Base-by-base conservation (phyloP, 2,113 vertebrate genomes). In the Hyaena hyaena region DNA sequence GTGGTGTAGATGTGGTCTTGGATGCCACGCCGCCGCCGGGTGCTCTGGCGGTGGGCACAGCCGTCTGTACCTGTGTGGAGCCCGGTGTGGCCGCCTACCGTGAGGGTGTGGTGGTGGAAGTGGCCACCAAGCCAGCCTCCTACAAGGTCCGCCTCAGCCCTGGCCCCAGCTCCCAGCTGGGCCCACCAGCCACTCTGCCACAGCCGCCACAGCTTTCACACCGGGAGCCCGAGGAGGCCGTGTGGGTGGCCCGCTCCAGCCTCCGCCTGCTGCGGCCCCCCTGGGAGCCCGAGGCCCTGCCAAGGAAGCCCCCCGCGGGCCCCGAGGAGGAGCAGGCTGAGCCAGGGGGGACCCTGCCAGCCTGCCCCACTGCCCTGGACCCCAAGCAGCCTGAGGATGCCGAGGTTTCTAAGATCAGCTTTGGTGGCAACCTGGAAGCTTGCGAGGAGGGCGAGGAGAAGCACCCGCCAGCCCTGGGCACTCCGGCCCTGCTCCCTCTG, bases 391-490 rank as follows among this genome's bases (percentile, higher is more conserved):
- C 98, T 0, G 98, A 99, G 92, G 98, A 99, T 4, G 98, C 98
- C 0, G 99, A 99, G 96, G 99, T 99, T 35, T 99, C 99, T 69
- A 99, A 99, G 97, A 98, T 99, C 92, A 99, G 99, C 96, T 99
- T 99, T 66, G 99, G 99, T 92, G 61, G 96, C 90, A 97, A 23
- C 76, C 92, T 98, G 81, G 69, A 97, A 55, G 1, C 99, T 98
- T 92, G 98, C 96, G 85, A 98, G 98, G 98, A 99, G 39, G 97
- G 98, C 0, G 99, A 97, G 96, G 95, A 98, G 96, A 99, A 99
- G 84, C 98, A 97, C 90, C 69, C 96, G 55, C 88, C 96, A 92
- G 83, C 97, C 83, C 61, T 98, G 98, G 96, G 97, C 96, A 80
- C 98, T 97, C 98, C 90, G 0, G 96, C 97, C 50, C 85, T 97